These are phyloP conservation scores for Exocentrus adspersus DNA, from an alignment of 2,888 invertebrate genomes.

Conservation along the genomic window DNA sequence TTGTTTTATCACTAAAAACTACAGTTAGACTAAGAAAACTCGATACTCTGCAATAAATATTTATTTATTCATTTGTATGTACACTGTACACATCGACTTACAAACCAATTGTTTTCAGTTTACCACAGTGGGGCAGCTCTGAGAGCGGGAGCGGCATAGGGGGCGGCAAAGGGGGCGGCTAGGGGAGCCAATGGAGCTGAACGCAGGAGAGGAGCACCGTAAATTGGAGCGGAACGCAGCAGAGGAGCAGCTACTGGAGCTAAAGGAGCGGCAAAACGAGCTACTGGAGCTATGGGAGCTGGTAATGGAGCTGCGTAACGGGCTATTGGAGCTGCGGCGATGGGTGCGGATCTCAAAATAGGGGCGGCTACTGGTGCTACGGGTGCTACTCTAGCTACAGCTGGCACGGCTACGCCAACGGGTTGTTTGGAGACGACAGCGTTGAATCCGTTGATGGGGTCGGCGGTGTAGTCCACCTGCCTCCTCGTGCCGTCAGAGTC, in stretches of 20 bases:
- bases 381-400: constrained; percentile 58
- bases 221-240: neutral
- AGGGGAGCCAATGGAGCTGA: neutral
- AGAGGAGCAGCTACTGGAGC: constrained; percentile 2
- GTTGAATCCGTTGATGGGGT: constrained; percentile 73
- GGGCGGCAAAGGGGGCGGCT: neutral
- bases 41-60: neutral
- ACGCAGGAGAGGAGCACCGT: neutral
- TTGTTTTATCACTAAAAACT: too few relatives aligned
- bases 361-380: neutral
- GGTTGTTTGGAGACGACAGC: constrained; percentile 74
- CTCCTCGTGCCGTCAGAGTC: constrained; percentile 73
- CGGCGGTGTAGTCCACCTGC: constrained; percentile 73
- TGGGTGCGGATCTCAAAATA: neutral
- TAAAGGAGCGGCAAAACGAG: constrained; percentile 32
- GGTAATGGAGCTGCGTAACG: constrained; percentile 30
- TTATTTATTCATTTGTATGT: neutral
- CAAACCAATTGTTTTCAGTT: neutral
- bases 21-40: too few relatives aligned
- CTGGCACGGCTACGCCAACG: constrained; percentile 59
- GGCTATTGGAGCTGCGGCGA: constrained; percentile 21
- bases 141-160: neutral
- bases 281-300: constrained; percentile 18
- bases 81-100: neutral
- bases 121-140: neutral